Percentiles rank a stretch among this genome's conserved stretches.
phyloP scores from a whole-genome alignment of 2,888 invertebrate species.

The Oeneis ivallda region DNA sequence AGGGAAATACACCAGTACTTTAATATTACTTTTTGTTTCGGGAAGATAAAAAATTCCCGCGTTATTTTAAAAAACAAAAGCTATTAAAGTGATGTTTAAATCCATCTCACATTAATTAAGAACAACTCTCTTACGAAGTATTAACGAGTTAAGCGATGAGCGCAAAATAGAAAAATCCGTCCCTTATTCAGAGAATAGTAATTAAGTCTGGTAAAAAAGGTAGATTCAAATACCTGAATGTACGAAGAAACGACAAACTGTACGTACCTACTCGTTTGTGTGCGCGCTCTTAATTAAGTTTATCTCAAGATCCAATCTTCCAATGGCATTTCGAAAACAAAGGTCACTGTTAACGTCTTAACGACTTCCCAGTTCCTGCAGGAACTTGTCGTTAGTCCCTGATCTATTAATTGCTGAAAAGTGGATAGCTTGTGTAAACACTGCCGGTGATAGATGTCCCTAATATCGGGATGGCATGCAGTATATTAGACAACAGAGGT shows the following conservation, averaged over 20 bases:
- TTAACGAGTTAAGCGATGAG: background rate
- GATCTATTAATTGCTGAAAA: conserved; percentile 23
- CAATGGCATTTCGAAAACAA: conserved; percentile 37
- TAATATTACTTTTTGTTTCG: too few species aligned
- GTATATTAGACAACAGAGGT: background rate
- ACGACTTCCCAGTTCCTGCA: conserved; percentile 38
- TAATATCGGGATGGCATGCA: background rate
- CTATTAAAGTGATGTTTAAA: background rate
- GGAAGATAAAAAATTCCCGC: too few species aligned
- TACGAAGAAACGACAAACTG: background rate
- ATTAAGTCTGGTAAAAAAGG: background rate
- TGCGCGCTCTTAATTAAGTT: conserved; percentile 28
- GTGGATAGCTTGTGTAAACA: conserved; percentile 17
- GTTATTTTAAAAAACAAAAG: too few species aligned
- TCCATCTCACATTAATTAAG: too few species aligned
- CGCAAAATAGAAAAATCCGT: background rate
- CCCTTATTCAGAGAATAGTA: background rate
- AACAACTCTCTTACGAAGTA: too few species aligned
- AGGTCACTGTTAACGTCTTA: conserved; percentile 38
- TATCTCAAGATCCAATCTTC: conserved; percentile 30
- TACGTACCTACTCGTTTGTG: background rate
- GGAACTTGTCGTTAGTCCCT: conserved; percentile 19
- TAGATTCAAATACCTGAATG: background rate
- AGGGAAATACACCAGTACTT: too few species aligned
- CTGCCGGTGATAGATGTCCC: conserved; percentile 4